These are phyloP conservation scores for Apodemus sylvaticus DNA, from an alignment of 2,113 vertebrate species.

Conservation along the genomic window DNA sequence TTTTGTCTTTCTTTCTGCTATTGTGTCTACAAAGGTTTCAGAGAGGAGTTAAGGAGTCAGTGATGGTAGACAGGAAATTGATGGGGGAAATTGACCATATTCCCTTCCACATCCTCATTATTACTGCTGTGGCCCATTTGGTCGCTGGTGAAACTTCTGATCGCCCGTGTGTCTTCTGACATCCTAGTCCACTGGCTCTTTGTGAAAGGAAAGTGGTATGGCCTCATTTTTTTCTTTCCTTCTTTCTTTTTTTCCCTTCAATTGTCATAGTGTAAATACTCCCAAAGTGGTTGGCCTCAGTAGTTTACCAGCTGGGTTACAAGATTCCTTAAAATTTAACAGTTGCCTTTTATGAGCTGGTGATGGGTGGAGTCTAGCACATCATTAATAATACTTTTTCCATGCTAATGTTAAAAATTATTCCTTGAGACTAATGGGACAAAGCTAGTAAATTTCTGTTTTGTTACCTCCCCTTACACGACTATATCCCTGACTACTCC, in stretches of 20 bases:
- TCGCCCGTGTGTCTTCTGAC: neutral
- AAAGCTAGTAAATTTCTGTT: neutral
- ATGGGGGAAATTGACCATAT: neutral
- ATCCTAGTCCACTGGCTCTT: neutral
- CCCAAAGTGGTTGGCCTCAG: neutral
- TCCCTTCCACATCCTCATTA: neutral
- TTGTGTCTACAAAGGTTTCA: conserved; percentile 11
- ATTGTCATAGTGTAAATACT: neutral
- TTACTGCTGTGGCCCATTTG: neutral
- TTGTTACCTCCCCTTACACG: neutral
- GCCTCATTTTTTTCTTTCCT: neutral
- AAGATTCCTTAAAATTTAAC: conserved; percentile 27
- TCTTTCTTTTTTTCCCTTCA: no score
- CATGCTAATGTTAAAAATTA: neutral
- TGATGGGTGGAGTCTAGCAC: neutral
- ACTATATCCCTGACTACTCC: no score
- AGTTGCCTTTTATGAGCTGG: neutral
- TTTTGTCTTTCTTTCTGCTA: neutral
- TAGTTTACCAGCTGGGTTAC: neutral
- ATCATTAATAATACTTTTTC: conserved; percentile 4
- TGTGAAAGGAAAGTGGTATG: no score
- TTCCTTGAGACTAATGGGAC: neutral
- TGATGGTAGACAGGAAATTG: neutral
- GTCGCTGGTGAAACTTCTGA: neutral
- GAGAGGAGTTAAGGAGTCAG: neutral